Percentiles rank a stretch among this genome's conserved stretches.
Evolutionary conservation across 1,140 invertebrate species (phyloP).

Genomic region (Berghia stephanieae): DNA sequence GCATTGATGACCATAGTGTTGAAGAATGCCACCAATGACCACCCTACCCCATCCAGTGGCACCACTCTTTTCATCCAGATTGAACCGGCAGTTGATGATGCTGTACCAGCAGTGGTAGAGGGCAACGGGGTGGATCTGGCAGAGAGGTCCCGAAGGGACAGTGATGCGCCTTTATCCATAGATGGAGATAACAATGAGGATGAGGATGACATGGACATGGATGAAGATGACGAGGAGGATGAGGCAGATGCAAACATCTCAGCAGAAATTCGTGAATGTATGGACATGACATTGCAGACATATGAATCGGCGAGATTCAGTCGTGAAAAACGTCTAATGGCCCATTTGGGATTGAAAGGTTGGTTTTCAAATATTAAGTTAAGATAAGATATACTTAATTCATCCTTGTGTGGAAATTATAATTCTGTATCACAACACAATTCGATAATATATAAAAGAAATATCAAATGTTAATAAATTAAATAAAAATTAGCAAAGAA

Average conservation of each 20-base stretch:
- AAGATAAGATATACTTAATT: no score
- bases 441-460: no score
- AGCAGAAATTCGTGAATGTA: constrained; percentile 1
- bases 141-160: no score
- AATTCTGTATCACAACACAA: no score
- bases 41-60: constrained; percentile 40
- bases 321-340: constrained; percentile 53
- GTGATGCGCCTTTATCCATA: no score
- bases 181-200: no score
- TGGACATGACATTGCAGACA: constrained; percentile 5
- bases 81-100: neutral
- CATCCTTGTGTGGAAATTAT: no score
- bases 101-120: neutral
- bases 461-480: no score
- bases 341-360: constrained; percentile 61
- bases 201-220: no score
- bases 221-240: neutral
- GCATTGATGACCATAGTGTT: constrained; percentile 53
- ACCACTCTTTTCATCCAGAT: constrained; percentile 45
- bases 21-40: constrained; percentile 42
- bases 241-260: neutral
- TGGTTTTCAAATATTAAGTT: neutral
- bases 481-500: no score
- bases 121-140: neutral
- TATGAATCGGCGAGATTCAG: constrained; percentile 36